Evolutionary conservation across 2,797 vertebrate genomes (phyloP), one percentile per base, ranked within the genome.

Genomic region (Falco columbarius): DNA sequence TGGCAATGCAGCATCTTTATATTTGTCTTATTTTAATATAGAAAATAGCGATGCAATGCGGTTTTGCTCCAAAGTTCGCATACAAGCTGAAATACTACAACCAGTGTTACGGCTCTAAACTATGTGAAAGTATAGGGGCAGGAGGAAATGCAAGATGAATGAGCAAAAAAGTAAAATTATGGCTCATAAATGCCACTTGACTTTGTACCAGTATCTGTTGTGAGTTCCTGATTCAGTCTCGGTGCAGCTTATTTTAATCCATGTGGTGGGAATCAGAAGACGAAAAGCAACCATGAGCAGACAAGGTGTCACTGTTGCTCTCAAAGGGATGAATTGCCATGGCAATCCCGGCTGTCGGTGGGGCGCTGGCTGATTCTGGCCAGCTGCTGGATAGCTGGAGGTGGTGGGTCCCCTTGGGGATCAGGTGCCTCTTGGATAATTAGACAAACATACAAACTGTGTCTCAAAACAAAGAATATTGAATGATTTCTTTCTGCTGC

Each of bases 331-430:
- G 87, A 74, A 89, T 74, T 92, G 52, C 86, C 49, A 65, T 82
- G 81, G 90, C 26, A 62, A 79, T 93, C 66, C 38, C 47, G 51
- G 58, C 58, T 0, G 1, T 4, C 81, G 29, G 7, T 55, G 44
- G 47, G 67, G 52, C 70, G 44, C 27, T 32, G 27, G n/a, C 61
- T 86, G 90, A 77, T 72, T 56, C 65, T 81, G 70, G 32, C 68
- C 93, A 93, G 74, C 92, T 97, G 92, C 72, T 87, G 91, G 7
- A 26, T 51, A 80, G 63, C 67, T 80, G 55, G 47, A 76, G 42
- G 30, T 36, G 30, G 14, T 52, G 59, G 49, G 30, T 80, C 21
- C 36, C 44, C 49, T 12, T 56, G 7, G 38, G 67, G 11, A 44
- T 73, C 73, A 87, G 74, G 65, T 82, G 46, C 44, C 56, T 92